These are phyloP conservation scores for Globodera rostochiensis DNA, from an alignment of 1,140 invertebrate species.

Conservation along the genomic window DNA sequence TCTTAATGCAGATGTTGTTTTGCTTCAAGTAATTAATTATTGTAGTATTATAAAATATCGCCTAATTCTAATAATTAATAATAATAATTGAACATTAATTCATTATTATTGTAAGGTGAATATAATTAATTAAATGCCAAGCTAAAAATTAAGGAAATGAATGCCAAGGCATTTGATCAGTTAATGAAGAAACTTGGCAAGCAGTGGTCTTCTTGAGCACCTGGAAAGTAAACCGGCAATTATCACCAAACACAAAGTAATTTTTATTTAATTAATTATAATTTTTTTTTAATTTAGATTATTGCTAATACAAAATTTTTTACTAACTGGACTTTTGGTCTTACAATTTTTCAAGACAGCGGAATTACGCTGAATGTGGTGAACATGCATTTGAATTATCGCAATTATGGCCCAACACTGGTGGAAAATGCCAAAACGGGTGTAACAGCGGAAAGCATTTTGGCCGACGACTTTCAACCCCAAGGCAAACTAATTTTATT, in stretches of 20 bases:
- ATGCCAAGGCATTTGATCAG: not conserved
- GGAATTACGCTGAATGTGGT: not conserved
- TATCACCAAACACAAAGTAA: constrained; percentile 5
- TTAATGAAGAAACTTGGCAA: constrained; percentile 2
- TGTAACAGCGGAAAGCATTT: not conserved
- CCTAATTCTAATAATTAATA: too few relatives aligned
- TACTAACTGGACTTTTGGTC: not conserved
- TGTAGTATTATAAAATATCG: too few relatives aligned
- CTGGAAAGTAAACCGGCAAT: not conserved
- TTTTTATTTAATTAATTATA: not conserved
- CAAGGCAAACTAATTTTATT: not conserved
- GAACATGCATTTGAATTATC: not conserved
- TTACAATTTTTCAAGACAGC: not conserved
- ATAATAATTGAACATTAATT: too few relatives aligned
- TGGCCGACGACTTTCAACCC: not conserved
- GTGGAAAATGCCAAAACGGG: not conserved
- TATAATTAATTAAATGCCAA: too few relatives aligned
- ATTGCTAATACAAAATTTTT: not conserved
- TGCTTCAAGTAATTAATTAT: constrained; percentile 27
- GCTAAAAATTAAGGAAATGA: constrained; percentile 2
- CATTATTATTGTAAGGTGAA: too few relatives aligned
- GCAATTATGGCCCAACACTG: constrained; percentile 5
- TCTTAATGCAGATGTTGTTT: constrained; percentile 40
- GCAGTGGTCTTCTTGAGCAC: constrained; percentile 2
- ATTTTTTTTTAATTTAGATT: not conserved